A percentile compares a stretch with the other conserved stretches of the same genome.
Evolutionary conservation across 2,888 invertebrate genomes (phyloP).

Genomic region (Physocephala rufipes): DNA sequence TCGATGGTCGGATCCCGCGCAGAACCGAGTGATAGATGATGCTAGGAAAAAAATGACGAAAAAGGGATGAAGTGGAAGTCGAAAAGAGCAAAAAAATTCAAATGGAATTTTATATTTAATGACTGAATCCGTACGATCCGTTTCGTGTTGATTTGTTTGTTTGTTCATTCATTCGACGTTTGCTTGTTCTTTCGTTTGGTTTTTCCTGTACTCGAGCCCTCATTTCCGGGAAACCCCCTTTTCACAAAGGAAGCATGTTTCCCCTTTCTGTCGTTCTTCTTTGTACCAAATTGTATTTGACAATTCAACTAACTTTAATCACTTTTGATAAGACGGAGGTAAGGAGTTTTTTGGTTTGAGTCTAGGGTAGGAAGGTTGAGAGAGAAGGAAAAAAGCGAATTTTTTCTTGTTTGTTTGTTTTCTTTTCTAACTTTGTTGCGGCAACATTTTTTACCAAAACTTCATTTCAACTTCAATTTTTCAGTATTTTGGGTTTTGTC

Average conservation of each 20-base stretch:
- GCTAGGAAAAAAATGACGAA: not conserved
- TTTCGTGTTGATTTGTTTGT: not conserved
- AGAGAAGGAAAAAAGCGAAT: not conserved
- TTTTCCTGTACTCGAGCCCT: not conserved
- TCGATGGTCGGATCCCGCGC: too few relatives aligned
- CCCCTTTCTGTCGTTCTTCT: not conserved
- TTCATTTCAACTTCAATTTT: slow-evolving; percentile 24
- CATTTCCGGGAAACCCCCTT: not conserved
- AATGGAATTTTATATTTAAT: slow-evolving; percentile 36
- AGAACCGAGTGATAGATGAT: slow-evolving; percentile 28
- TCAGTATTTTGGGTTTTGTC: slow-evolving; percentile 12
- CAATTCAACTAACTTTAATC: slow-evolving; percentile 22
- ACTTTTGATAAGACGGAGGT: not conserved
- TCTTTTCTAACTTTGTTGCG: not conserved
- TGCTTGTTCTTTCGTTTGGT: slow-evolving; percentile 1
- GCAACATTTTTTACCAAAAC: not conserved
- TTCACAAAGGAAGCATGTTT: not conserved
- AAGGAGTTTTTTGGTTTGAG: too few relatives aligned
- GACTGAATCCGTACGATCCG: not conserved
- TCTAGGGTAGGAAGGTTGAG: too few relatives aligned
- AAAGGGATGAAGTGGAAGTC: not conserved
- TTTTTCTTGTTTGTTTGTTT: not conserved
- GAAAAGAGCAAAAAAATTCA: slow-evolving; percentile 3
- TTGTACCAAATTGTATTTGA: slow-evolving; percentile 25
- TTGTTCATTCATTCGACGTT: too few relatives aligned